These are phyloP conservation scores for Pocillopora grandis DNA, from an alignment of 92 coral and sea anemone species.

Conservation along the genomic window DNA sequence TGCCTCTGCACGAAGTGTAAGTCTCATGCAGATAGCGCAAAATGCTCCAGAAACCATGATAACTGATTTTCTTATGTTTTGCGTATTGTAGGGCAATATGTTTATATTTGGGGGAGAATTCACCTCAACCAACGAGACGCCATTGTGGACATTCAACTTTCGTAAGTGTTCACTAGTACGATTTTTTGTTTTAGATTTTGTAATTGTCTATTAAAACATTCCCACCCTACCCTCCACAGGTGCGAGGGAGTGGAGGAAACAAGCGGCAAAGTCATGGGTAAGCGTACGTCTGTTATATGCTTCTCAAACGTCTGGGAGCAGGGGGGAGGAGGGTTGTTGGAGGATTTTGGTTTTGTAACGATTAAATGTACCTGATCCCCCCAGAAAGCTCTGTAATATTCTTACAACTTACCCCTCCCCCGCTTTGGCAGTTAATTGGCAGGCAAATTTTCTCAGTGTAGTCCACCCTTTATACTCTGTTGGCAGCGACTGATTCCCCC, in stretches of 20 bases:
- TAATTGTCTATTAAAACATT: background rate
- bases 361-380: too few species aligned
- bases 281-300: background rate
- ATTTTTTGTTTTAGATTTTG: background rate
- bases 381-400: too few species aligned
- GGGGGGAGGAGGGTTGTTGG: too few species aligned
- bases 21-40: too few species aligned
- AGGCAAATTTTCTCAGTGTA: too few species aligned
- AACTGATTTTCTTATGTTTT: background rate
- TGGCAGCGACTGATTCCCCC: too few species aligned
- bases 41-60: too few species aligned
- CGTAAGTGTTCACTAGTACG: slow-evolving; percentile 57
- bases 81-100: slow-evolving; percentile 69
- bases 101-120: slow-evolving; percentile 96
- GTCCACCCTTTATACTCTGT: background rate
- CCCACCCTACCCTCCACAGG: slow-evolving; percentile 27
- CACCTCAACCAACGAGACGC: slow-evolving; percentile 79
- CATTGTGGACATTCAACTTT: slow-evolving; percentile 85
- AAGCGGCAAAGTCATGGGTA: slow-evolving; percentile 53
- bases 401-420: too few species aligned
- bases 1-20: too few species aligned
- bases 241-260: slow-evolving; percentile 47
- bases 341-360: too few species aligned
- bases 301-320: background rate
- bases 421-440: too few species aligned